Base-by-base conservation (phyloP, 2,113 vertebrate genomes). In the Rissa tridactyla region DNA sequence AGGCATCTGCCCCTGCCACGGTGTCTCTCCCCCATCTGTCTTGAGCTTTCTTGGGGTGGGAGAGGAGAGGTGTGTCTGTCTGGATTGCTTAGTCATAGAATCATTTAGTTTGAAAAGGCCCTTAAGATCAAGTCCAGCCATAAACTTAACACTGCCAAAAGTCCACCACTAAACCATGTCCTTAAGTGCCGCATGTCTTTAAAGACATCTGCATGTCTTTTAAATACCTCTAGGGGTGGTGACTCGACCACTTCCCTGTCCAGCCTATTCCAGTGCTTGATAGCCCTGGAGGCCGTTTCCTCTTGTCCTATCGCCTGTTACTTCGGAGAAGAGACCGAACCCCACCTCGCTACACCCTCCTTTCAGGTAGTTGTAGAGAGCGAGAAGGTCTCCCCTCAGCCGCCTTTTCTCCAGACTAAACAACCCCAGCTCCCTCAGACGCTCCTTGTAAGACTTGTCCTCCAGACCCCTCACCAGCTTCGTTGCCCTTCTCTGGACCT, bases 231-330 rank as follows among this genome's bases (percentile, higher is more conserved):
- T 3, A 32, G 49, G 38, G 32, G 2, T 5, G 15, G n/a, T 15
- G 29, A 21, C 40, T 40, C 32, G 11, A 4, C 21, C 32, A 13
- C 3, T 51, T 44, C 19, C 34, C 26, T 44, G 40, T 44, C n/a
- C 14, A 80, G 34, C 5, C 16, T 70, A 21, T 40, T 29, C 30
- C 51, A 66, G 4, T 32, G 2, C 54, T n/a, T 38, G 30, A 19
- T 9, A 58, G 1, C 6, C 9, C 38, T 58, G 12, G 13, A 11
- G 47, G 27, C 6, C 6, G 5, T 5, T 83, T 51, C 7, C 61
- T 36, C 13, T 86, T 1, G 7, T 52, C 26, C 18, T 22, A 2
- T 36, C 1, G 0, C 25, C 20, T 32, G 29, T 16, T 52, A 4
- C 16, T 25, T 60, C 8, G 34, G 57, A 60, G 11, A 46, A 38